Conservation (phyloP, 1,140 invertebrate genomes). For the Drusus annulatus region DNA sequence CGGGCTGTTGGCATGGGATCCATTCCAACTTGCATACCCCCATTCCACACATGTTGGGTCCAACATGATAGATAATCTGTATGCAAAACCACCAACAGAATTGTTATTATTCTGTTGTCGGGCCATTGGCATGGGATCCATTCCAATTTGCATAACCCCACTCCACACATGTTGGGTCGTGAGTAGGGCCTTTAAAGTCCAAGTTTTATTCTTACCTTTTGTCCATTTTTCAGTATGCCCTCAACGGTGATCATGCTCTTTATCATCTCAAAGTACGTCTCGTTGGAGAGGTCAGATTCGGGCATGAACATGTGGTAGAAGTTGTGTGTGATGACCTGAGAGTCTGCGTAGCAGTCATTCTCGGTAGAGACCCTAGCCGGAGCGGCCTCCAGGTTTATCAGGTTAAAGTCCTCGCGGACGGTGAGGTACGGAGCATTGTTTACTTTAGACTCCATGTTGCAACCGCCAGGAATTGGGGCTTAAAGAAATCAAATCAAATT, state of each 20-base stretch:
- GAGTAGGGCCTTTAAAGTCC: slow-evolving; percentile 21
- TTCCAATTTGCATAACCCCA: too few relatives aligned
- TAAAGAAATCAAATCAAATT: too few relatives aligned
- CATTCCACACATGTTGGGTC: too few relatives aligned
- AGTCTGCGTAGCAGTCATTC: slow-evolving; percentile 61
- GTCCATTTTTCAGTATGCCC: slow-evolving; percentile 72
- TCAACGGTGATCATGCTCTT: slow-evolving; percentile 76
- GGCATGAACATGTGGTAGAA: slow-evolving; percentile 78
- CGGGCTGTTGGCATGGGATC: too few relatives aligned
- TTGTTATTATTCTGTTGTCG: too few relatives aligned
- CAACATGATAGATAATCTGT: too few relatives aligned
- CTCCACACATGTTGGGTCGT: too few relatives aligned
- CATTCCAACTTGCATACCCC: too few relatives aligned
- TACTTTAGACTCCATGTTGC: slow-evolving; percentile 80
- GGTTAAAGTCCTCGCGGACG: slow-evolving; percentile 68
- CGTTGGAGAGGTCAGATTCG: slow-evolving; percentile 71
- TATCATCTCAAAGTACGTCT: slow-evolving; percentile 77
- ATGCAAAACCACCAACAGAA: too few relatives aligned
- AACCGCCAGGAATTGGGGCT: slow-evolving; percentile 86
- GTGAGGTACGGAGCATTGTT: slow-evolving; percentile 78
- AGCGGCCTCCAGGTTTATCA: slow-evolving; percentile 75
- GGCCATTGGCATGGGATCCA: too few relatives aligned
- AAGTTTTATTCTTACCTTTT: slow-evolving; percentile 69
- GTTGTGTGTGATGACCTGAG: slow-evolving; percentile 67
- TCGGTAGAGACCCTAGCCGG: slow-evolving; percentile 68